phyloP scores from a whole-genome alignment of 2,797 vertebrate genomes.

The Delichon dasypus region DNA sequence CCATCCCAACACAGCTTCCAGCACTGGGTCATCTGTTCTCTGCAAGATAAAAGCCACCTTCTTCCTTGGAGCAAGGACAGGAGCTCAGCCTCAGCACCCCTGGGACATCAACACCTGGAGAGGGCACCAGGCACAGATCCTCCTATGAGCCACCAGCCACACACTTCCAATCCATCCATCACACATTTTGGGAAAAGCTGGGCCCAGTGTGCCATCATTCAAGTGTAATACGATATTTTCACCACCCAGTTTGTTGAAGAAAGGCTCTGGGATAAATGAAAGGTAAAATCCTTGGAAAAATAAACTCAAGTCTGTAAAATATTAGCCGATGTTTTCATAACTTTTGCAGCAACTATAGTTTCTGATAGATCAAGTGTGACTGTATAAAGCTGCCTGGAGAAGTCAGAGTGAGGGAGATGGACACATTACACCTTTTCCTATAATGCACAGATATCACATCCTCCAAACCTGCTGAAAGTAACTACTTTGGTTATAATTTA shows the following conservation, averaged over 20 bases:
- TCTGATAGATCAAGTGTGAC: neutral
- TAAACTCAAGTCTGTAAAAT: slow-evolving; percentile 51
- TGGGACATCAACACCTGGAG: rapidly evolving
- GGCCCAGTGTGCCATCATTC: neutral
- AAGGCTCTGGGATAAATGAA: slow-evolving; percentile 41
- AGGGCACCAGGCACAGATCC: neutral
- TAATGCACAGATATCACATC: neutral
- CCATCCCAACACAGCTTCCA: neutral
- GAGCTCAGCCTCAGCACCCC: neutral
- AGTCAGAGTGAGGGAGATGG: neutral
- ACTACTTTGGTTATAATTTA: neutral
- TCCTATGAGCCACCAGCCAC: neutral
- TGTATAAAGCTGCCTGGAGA: neutral
- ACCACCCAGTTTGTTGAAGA: slow-evolving; percentile 21
- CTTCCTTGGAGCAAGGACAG: neutral
- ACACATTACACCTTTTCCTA: neutral
- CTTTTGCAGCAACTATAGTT: slow-evolving; percentile 22
- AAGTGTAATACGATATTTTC: neutral
- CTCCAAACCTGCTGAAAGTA: neutral
- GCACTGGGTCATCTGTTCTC: rapidly evolving
- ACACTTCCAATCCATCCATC: neutral
- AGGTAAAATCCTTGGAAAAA: slow-evolving; percentile 56
- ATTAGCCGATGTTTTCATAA: slow-evolving; percentile 58
- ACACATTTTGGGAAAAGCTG: neutral
- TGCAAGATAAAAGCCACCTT: neutral